Percentiles rank a stretch among this genome's conserved stretches.
These are phyloP conservation scores for Petrocephalus sullivani DNA, from an alignment of 2,797 vertebrate species.

Conservation along the genomic window DNA sequence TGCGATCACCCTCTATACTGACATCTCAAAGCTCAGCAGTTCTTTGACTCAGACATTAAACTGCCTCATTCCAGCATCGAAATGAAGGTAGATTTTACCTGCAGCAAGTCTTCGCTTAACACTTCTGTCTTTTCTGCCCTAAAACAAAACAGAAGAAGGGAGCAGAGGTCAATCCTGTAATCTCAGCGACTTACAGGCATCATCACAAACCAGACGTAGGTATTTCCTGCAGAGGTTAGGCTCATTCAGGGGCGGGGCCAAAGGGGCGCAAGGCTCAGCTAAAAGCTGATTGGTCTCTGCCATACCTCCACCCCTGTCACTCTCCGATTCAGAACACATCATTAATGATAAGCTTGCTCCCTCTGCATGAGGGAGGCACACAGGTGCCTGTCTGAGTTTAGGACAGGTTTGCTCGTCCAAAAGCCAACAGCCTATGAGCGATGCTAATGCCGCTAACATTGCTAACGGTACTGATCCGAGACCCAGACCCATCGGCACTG, in stretches of 20 bases:
- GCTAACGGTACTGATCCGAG: background rate
- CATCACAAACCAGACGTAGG: background rate
- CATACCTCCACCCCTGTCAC: background rate
- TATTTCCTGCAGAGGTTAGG: background rate
- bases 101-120: slow-evolving; percentile 23
- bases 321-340: background rate
- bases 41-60: background rate
- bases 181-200: background rate
- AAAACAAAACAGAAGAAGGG: background rate
- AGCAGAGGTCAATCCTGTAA: background rate
- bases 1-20: background rate
- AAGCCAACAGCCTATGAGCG: background rate
- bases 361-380: background rate
- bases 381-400: background rate
- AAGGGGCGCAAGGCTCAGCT: background rate
- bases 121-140: slow-evolving; percentile 27
- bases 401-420: background rate
- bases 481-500: background rate
- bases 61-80: background rate
- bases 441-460: too few species aligned
- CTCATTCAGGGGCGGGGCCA: background rate
- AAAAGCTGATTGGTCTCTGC: background rate
- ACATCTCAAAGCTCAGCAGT: background rate
- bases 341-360: background rate
- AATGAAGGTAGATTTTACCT: slow-evolving; percentile 1